Conservation (phyloP, 1,140 invertebrate genomes). For the Drosophila repletoides region DNA sequence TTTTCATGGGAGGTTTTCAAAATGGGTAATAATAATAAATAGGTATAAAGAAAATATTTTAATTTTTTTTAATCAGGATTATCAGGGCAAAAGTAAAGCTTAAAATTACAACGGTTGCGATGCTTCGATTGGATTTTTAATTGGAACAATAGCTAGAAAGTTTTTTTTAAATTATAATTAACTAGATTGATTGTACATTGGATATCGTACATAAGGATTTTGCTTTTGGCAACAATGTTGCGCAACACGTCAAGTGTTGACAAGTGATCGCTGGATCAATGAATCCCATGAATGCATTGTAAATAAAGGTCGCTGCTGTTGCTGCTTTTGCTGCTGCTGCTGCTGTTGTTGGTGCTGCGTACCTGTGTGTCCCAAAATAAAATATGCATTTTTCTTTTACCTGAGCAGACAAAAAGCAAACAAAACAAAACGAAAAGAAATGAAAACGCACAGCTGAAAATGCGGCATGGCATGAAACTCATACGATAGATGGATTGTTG, state of each 20-base stretch:
- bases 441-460: constrained; percentile 35
- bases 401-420: constrained; percentile 25
- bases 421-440: constrained; percentile 31
- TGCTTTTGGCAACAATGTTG: constrained; percentile 22
- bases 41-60: no score
- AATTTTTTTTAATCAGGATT: no score
- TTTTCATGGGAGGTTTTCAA: no score
- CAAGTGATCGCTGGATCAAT: constrained; percentile 10
- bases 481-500: constrained; percentile 43
- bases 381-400: constrained; percentile 26
- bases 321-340: constrained; percentile 4
- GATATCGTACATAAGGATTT: neutral
- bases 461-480: constrained; percentile 19
- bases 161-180: neutral
- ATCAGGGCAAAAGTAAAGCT: no score
- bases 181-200: neutral
- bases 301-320: constrained; percentile 20
- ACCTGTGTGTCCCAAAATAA: constrained; percentile 11
- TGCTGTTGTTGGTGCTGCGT: neutral
- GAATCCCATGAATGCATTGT: constrained; percentile 10
- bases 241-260: constrained; percentile 18
- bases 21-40: no score
- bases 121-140: no score
- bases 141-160: no score
- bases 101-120: no score